Evolutionary conservation across 2,797 vertebrate genomes (phyloP), one percentile per base, ranked within the genome.

Genomic region (Acanthiza pusilla): DNA sequence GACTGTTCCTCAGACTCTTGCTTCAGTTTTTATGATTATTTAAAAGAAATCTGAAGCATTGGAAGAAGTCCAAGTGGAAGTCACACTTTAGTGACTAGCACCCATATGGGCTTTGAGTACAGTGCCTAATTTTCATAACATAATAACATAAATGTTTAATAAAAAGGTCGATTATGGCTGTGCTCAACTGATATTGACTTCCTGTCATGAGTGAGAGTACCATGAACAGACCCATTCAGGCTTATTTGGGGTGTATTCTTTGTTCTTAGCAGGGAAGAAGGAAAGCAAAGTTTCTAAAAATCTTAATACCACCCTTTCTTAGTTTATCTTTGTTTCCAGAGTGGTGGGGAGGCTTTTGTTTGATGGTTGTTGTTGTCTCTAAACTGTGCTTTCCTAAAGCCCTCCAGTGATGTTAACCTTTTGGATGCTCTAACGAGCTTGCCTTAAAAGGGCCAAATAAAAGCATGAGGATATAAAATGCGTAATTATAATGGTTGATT

Each of bases 291-390:
- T 40, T 85, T 87, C 51, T 7, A 50, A 72, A 74, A 50, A 43
- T n/a, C 13, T 23, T 26, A 58, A 50, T 12, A 16, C 2, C 21
- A 23, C 19, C 2, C 0, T 42, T 54, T 58, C 62, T 1, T 5
- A 2, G 11, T 63, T 72, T 10, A 8, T 14, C 58, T 53, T 63
- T 90, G 18, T 61, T 85, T 73, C 42, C 78, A 36, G 34, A 61
- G 36, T 30, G 23, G 11, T 54, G 23, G 16, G 9, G 9, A 43
- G 9, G 20, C 10, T 27, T 90, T 73, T 78, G 9, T 51, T 58
- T 73, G 22, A 2, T 67, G 19, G 11, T 78, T 30, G 22, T 38
- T 79, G 12, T 36, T 88, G 32, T 20, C 7, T 6, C n/a, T 88
- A 25, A 76, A 71, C 21, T 29, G 10, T 34, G 29, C 29, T 86